Conservation (phyloP, 2,113 vertebrate species). For the Hypomesus transpacificus region DNA sequence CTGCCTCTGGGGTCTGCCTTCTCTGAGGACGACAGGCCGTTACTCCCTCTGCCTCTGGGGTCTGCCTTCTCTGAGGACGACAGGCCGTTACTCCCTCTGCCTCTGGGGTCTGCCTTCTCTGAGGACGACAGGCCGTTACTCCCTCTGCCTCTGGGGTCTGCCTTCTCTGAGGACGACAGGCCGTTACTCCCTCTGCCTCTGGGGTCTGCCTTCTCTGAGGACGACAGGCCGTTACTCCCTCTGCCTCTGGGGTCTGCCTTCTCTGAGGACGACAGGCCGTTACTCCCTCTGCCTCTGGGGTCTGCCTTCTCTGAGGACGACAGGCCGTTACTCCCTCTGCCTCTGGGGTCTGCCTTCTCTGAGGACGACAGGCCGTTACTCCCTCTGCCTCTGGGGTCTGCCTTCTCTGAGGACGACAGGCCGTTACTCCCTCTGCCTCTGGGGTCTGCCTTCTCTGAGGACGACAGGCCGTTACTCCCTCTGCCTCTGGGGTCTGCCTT, state of each 20-base stretch:
- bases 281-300: constrained; percentile 9
- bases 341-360: constrained; percentile 14
- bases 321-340: background rate
- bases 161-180: background rate
- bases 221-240: too few species aligned
- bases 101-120: constrained; percentile 14
- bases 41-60: constrained; percentile 9
- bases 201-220: background rate
- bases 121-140: too few species aligned
- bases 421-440: constrained; percentile 12
- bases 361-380: too few species aligned
- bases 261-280: too few species aligned
- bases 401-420: background rate
- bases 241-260: constrained; percentile 19
- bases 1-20: constrained; percentile 19
- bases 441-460: background rate
- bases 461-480: too few species aligned
- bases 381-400: constrained; percentile 20
- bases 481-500: constrained; percentile 19
- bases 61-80: background rate
- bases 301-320: background rate
- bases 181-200: constrained; percentile 12
- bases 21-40: too few species aligned
- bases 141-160: constrained; percentile 20
- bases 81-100: background rate